phyloP scores from a whole-genome alignment of 37 sponge, comb jelly and placozoan genomes.

The Oscarella lobularis region DNA sequence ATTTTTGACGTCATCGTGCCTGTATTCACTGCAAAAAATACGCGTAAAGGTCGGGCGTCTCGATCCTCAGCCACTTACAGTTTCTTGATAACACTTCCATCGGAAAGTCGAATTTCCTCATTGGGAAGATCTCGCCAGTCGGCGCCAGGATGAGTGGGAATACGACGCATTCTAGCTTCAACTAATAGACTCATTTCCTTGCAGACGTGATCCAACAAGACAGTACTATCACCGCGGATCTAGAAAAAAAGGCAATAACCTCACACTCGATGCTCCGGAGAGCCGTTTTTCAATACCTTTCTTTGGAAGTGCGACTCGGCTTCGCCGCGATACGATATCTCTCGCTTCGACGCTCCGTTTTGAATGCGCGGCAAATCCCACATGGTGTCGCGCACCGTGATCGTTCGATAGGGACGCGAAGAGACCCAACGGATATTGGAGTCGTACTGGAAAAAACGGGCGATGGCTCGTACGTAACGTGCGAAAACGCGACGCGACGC shows the following conservation, averaged over 20 bases:
- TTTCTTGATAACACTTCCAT: slow-evolving; percentile 57
- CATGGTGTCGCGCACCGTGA: slow-evolving; percentile 87
- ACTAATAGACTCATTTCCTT: slow-evolving; percentile 94
- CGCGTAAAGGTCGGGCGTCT: background rate
- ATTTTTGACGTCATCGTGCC: slow-evolving; percentile 60
- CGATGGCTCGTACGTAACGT: too few species aligned
- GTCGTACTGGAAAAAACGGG: slow-evolving; percentile 22
- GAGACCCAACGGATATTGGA: slow-evolving; percentile 41
- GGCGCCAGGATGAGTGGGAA: slow-evolving; percentile 70
- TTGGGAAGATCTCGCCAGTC: slow-evolving; percentile 97
- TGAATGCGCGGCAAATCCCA: slow-evolving; percentile 79
- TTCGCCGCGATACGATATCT: slow-evolving; percentile 66
- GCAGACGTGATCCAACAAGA: slow-evolving; percentile 67
- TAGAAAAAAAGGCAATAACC: background rate
- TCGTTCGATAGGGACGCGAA: slow-evolving; percentile 53
- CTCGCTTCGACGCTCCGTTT: slow-evolving; percentile 58
- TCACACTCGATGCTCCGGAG: background rate
- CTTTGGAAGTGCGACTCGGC: slow-evolving; percentile 71
- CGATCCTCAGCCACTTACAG: slow-evolving; percentile 30
- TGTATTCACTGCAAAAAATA: slow-evolving; percentile 44
- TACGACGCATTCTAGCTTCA: slow-evolving; percentile 67
- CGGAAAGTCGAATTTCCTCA: slow-evolving; percentile 51
- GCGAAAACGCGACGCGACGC: too few species aligned
- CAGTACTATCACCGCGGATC: background rate
- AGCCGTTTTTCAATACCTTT: slow-evolving; percentile 38